phyloP scores from a whole-genome alignment of 2,797 vertebrate species.

The Coluber constrictor region DNA sequence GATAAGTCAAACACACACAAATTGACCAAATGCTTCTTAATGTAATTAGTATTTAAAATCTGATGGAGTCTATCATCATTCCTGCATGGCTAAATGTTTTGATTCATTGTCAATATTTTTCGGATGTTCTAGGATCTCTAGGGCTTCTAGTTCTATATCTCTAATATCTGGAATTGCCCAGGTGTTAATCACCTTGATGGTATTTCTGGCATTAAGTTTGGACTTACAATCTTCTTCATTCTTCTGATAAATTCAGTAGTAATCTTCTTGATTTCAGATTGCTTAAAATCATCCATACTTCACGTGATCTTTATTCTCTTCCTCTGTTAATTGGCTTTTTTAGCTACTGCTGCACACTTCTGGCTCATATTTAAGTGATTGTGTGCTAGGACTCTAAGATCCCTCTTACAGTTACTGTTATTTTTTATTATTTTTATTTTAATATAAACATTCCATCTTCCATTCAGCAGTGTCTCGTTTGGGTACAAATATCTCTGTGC shows the following conservation, averaged over 20 bases:
- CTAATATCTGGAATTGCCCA: not conserved
- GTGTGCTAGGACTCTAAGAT: not conserved
- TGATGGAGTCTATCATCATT: not conserved
- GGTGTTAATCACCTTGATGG: not conserved
- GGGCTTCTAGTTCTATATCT: not conserved
- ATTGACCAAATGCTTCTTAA: not conserved
- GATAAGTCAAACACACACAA: not conserved
- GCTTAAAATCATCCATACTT: not conserved
- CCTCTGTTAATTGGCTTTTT: not conserved
- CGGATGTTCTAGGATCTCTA: not conserved
- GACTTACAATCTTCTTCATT: not conserved
- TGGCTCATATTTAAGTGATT: not conserved
- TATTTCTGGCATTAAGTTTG: not conserved
- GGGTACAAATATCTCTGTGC: no score
- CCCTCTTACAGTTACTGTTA: not conserved
- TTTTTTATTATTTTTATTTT: no score
- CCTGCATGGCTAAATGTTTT: not conserved
- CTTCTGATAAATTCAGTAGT: not conserved
- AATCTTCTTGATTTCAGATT: not conserved
- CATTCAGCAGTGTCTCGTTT: no score
- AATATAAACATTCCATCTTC: no score
- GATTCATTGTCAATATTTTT: not conserved
- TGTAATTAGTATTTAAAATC: not conserved
- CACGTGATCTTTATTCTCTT: not conserved
- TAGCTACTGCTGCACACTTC: not conserved